These are phyloP conservation scores for Pentalonia nigronervosa DNA, from an alignment of 1,140 invertebrate genomes.

Conservation along the genomic window DNA sequence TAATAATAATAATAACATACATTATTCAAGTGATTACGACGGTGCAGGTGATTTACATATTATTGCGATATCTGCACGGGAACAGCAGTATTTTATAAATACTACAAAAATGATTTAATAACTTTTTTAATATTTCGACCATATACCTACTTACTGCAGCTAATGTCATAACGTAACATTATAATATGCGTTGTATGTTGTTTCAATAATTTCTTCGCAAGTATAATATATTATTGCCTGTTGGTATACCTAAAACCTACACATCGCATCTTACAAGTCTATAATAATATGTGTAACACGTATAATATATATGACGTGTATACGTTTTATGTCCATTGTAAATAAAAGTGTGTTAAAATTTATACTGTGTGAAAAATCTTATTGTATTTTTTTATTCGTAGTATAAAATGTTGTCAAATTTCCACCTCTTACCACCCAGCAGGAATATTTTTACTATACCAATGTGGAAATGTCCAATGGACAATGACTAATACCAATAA, in stretches of 20 bases:
- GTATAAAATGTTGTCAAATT: background rate
- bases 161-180: background rate
- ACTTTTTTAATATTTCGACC: too few species aligned
- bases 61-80: too few species aligned
- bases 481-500: too few species aligned
- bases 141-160: too few species aligned
- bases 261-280: too few species aligned
- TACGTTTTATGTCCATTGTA: background rate
- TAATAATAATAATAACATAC: background rate
- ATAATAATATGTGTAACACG: too few species aligned
- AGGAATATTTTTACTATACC: background rate
- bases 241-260: too few species aligned
- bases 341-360: background rate
- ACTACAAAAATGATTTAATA: background rate
- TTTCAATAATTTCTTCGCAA: background rate
- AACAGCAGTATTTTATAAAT: too few species aligned
- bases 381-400: background rate
- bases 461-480: too few species aligned
- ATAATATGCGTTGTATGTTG: background rate
- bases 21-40: background rate
- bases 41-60: background rate
- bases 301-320: too few species aligned
- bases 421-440: too few species aligned
- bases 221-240: too few species aligned
- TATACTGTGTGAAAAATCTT: background rate